Evolutionary conservation across 2,888 invertebrate genomes (phyloP).

Genomic region (Criorhina ranunculi): DNA sequence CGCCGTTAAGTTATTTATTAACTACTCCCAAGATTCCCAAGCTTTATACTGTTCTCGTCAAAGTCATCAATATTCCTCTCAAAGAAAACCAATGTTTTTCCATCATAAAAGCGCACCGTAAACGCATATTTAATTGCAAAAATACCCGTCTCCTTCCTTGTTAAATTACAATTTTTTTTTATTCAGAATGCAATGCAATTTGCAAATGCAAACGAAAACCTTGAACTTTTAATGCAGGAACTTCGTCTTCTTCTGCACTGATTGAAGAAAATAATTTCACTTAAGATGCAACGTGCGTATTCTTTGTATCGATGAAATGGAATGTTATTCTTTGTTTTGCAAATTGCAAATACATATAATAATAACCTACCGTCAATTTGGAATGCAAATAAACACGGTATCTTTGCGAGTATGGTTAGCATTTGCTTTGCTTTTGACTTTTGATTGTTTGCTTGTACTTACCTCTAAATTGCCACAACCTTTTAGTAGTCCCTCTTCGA

Average conservation of each 20-base stretch:
- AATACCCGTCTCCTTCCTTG: background rate
- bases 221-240: conserved; percentile 43
- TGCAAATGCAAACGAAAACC: conserved; percentile 46
- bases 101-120: background rate
- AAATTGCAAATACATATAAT: conserved; percentile 32
- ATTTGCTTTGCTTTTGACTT: background rate
- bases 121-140: background rate
- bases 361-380: conserved; percentile 51
- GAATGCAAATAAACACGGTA: conserved; percentile 45
- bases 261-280: conserved; percentile 36
- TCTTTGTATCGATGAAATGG: conserved; percentile 26
- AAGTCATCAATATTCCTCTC: background rate
- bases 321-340: conserved; percentile 42
- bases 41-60: background rate
- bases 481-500: conserved; percentile 94
- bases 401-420: conserved; percentile 19
- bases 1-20: no score
- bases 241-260: background rate
- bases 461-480: conserved; percentile 92
- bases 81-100: no score
- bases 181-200: conserved; percentile 31
- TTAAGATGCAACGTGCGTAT: conserved; percentile 52
- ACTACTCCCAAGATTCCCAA: background rate
- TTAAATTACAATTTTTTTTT: background rate
- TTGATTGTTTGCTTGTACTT: conserved; percentile 74